Percentiles rank a stretch among this genome's conserved stretches.
Evolutionary conservation across 2,888 invertebrate species (phyloP).

Genomic region (Cantharis flavilabris): DNA sequence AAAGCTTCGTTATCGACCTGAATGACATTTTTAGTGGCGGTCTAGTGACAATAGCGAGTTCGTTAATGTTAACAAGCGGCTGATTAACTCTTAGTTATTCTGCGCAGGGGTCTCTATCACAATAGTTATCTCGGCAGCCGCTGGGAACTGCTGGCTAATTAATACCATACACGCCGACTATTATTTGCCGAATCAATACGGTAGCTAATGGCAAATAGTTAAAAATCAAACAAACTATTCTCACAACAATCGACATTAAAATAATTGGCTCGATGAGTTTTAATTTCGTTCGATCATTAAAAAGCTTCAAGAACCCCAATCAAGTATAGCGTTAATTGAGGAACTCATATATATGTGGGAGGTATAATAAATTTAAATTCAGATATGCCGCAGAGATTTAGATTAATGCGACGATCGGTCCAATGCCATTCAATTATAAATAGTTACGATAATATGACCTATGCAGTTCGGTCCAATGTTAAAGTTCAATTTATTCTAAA

Average conservation of each 20-base stretch:
- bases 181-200: slow-evolving; percentile 36
- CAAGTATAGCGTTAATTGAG: background rate
- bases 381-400: background rate
- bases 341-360: background rate
- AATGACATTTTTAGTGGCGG: slow-evolving; percentile 50
- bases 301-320: background rate
- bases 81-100: slow-evolving; percentile 51
- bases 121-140: slow-evolving; percentile 36
- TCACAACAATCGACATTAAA: background rate
- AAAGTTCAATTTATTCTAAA: background rate
- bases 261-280: background rate
- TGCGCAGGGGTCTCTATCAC: slow-evolving; percentile 35
- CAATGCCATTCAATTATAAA: background rate
- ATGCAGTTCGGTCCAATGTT: background rate
- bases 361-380: background rate
- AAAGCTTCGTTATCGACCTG: slow-evolving; percentile 51
- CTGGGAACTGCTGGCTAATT: slow-evolving; percentile 36
- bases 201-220: slow-evolving; percentile 29
- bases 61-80: slow-evolving; percentile 54
- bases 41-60: slow-evolving; percentile 49
- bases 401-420: background rate
- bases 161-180: slow-evolving; percentile 36
- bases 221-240: slow-evolving; percentile 9
- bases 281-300: no score
- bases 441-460: background rate